Evolutionary conservation across 2,797 vertebrate species (phyloP).

Genomic region (Pagetopsis macropterus): DNA sequence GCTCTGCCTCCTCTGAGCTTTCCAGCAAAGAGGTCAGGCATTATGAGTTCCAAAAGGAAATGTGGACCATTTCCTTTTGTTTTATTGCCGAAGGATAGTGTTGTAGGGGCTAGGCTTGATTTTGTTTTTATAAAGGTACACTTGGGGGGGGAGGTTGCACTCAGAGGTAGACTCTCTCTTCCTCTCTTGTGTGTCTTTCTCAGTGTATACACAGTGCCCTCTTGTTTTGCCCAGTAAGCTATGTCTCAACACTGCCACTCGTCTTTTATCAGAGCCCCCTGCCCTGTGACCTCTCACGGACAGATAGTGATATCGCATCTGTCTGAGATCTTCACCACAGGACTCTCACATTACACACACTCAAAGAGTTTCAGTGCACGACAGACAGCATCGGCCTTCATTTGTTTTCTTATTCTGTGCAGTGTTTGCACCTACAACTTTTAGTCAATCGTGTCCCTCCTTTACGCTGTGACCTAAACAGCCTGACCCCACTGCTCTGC

Average conservation of each 20-base stretch:
- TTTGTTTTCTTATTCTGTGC: slow-evolving; percentile 38
- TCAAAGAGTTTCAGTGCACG: slow-evolving; percentile 38
- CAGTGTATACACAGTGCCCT: slow-evolving; percentile 38
- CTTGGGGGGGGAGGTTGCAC: slow-evolving; percentile 24
- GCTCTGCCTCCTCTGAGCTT: slow-evolving; percentile 49
- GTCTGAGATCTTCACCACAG: slow-evolving; percentile 47
- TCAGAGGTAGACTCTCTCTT: slow-evolving; percentile 4
- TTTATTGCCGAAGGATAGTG: slow-evolving; percentile 47
- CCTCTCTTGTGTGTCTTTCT: slow-evolving; percentile 6
- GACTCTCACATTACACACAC: slow-evolving; percentile 60
- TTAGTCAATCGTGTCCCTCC: slow-evolving; percentile 7
- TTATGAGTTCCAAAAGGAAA: slow-evolving; percentile 60
- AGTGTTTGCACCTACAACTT: slow-evolving; percentile 34
- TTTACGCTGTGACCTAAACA: background rate
- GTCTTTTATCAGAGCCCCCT: slow-evolving; percentile 61
- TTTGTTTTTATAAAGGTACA: slow-evolving; percentile 42
- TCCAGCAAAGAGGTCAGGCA: slow-evolving; percentile 45
- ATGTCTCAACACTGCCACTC: slow-evolving; percentile 40
- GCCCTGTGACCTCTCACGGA: slow-evolving; percentile 63
- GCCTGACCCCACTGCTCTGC: background rate
- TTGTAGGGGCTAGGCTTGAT: slow-evolving; percentile 50
- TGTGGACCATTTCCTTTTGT: slow-evolving; percentile 60
- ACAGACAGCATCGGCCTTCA: slow-evolving; percentile 47
- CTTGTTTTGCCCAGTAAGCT: slow-evolving; percentile 40
- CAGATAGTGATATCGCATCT: slow-evolving; percentile 40